Evolutionary conservation across 2,797 vertebrate species (phyloP).

Genomic region (Triplophysa yarkandensis): DNA sequence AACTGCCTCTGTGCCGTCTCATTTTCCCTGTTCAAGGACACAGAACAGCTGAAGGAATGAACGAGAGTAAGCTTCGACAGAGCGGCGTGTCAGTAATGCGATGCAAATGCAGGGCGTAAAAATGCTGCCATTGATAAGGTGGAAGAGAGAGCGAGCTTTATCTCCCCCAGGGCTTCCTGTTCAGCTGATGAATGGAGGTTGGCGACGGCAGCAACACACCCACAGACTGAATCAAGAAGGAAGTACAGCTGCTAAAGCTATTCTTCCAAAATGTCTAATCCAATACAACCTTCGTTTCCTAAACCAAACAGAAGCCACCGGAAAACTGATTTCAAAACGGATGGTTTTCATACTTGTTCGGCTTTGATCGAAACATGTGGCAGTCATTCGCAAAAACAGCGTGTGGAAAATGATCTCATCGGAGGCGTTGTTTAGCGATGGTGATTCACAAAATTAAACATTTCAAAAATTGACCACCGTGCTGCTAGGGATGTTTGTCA

Average conservation of each 20-base stretch:
- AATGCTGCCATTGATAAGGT: conserved; percentile 71
- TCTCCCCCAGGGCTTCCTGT: conserved; percentile 65
- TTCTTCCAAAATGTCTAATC: conserved; percentile 41
- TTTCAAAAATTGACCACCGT: not conserved
- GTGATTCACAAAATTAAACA: not conserved
- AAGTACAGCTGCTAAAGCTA: conserved; percentile 60
- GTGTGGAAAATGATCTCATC: not conserved
- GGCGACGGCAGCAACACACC: conserved; percentile 15
- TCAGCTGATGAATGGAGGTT: conserved; percentile 59
- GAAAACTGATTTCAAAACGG: not conserved
- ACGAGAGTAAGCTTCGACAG: conserved; percentile 1
- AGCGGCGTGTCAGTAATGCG: conserved; percentile 20
- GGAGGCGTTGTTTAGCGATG: not conserved
- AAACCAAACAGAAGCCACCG: conserved; percentile 55
- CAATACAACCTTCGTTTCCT: conserved; percentile 17
- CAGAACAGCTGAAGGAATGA: not conserved
- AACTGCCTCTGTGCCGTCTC: not conserved
- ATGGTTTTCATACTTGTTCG: not conserved
- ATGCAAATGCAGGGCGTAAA: conserved; percentile 56
- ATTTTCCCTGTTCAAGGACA: conserved; percentile 13
- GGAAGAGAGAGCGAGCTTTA: conserved; percentile 63
- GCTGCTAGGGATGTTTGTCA: no score
- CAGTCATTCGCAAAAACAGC: not conserved
- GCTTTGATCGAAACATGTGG: not conserved
- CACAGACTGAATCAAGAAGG: conserved; percentile 41